phyloP scores from a whole-genome alignment of 2,113 vertebrate genomes.

The Atlantisia rogersi region DNA sequence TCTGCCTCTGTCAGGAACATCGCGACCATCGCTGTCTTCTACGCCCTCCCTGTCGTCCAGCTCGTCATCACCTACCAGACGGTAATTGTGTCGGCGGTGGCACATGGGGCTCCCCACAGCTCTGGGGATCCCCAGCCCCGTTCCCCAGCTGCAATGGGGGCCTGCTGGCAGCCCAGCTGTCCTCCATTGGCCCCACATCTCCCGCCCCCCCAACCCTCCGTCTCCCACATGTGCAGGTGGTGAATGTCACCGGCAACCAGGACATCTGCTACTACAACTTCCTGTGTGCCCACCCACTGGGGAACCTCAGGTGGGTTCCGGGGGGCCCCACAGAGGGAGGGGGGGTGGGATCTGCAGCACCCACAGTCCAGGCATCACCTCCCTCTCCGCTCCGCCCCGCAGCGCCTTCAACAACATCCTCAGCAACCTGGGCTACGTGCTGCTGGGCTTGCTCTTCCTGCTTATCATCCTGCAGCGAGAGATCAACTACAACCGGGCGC shows the following conservation, averaged over 20 bases:
- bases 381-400: neutral
- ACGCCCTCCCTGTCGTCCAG: conserved; percentile 93
- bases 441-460: conserved; percentile 94
- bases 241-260: conserved; percentile 96
- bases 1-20: conserved; percentile 85
- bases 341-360: accelerated
- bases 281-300: conserved; percentile 93
- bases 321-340: neutral
- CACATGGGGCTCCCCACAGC: neutral
- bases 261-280: conserved; percentile 99
- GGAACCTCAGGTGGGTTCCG: conserved; percentile 86
- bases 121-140: accelerated
- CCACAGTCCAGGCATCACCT: accelerated
- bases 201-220: accelerated
- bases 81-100: conserved; percentile 63
- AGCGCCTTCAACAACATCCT: conserved; percentile 99
- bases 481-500: conserved; percentile 87
- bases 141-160: neutral
- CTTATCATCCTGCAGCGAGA: conserved; percentile 93
- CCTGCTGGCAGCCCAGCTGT: accelerated
- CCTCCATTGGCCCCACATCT: neutral
- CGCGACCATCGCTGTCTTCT: conserved; percentile 94
- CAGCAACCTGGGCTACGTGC: conserved; percentile 94
- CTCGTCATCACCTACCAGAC: conserved; percentile 99
- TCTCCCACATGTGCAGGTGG: conserved; percentile 74